Evolutionary conservation across 2,797 vertebrate genomes (phyloP), one percentile per base, ranked within the genome.

Genomic region (Bradypodion pumilum): DNA sequence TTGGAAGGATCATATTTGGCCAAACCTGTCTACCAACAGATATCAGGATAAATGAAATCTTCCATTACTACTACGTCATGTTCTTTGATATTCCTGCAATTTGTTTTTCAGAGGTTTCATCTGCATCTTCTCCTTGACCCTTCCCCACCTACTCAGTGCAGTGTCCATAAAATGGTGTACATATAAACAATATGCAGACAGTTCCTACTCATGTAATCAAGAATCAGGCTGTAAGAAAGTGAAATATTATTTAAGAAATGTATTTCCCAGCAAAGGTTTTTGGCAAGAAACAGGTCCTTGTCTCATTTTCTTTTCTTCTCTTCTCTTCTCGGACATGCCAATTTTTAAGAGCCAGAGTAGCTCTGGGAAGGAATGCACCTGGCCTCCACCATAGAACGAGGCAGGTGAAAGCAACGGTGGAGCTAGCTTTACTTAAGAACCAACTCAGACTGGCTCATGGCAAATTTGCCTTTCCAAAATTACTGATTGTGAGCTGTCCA

Each of bases 361-460:
- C 92, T 88, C 86, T 40, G 59, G 87, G 88, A 78, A 92, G 88
- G 93, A 94, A 93, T 93, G 90, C 80, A 42, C 94, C 87, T 94
- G 94, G 93, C 93, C 86, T 66, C 85, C 92, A 68, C 1, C 85
- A 52, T 52, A 91, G 88, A 88, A 87, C 85, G 82, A 81, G 49
- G 87, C 76, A 74, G 87, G 93, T 77, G 78, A 91, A 92, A 91
- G 90, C 87, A 86, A 82, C n/a, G 40, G 88, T 72, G 83, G 81
- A 85, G 82, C 0, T 32, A 84, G 82, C 90, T 89, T 89, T 91
- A 90, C 91, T 88, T 88, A 82, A 75, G 79, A 88, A 93, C 91
- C 92, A 94, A 87, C 86, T 88, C 89, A 92, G 88, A 92, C 89
- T 92, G 49, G 21, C 91, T 40, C 91, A 90, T 25, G 89, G 92